Conservation (phyloP, 2,888 invertebrate genomes). For the Darwinula stevensoni region DNA sequence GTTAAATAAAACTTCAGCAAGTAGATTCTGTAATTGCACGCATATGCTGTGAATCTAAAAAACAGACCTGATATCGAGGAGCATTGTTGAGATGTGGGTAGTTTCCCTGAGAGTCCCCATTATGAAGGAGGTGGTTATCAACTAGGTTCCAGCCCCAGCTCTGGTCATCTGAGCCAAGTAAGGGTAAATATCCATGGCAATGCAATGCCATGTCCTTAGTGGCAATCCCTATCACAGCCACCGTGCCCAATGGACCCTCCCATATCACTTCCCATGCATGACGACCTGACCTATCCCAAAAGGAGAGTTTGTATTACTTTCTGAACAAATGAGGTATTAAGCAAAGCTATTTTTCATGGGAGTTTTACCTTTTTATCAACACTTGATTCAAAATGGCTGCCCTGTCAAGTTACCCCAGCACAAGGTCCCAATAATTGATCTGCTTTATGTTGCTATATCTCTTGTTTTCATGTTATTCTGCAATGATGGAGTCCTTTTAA, state of each 20-base stretch:
- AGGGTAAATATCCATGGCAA: slow-evolving; percentile 77
- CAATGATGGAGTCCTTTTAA: too few relatives aligned
- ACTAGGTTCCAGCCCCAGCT: slow-evolving; percentile 99
- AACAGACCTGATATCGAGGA: slow-evolving; percentile 70
- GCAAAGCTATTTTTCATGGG: too few relatives aligned
- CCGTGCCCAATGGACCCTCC: slow-evolving; percentile 94
- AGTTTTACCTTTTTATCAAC: too few relatives aligned
- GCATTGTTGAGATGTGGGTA: slow-evolving; percentile 83
- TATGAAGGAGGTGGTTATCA: slow-evolving; percentile 82
- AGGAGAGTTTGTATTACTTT: too few relatives aligned
- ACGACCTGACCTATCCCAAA: slow-evolving; percentile 52
- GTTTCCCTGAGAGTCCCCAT: slow-evolving; percentile 77
- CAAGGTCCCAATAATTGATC: too few relatives aligned
- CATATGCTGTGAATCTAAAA: slow-evolving; percentile 1
- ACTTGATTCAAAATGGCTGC: too few relatives aligned
- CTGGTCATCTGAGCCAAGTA: slow-evolving; percentile 80
- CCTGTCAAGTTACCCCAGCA: too few relatives aligned
- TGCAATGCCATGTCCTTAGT: slow-evolving; percentile 78
- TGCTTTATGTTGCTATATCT: too few relatives aligned
- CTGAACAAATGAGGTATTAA: background rate
- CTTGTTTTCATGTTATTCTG: too few relatives aligned
- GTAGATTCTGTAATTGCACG: background rate
- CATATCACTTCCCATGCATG: slow-evolving; percentile 96
- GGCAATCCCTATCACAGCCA: slow-evolving; percentile 83
- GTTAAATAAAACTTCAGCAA: slow-evolving; percentile 4